A percentile compares a stretch with the other conserved stretches of the same genome.
phyloP scores from a whole-genome alignment of 2,797 vertebrate genomes.

The Gorsachius magnificus region DNA sequence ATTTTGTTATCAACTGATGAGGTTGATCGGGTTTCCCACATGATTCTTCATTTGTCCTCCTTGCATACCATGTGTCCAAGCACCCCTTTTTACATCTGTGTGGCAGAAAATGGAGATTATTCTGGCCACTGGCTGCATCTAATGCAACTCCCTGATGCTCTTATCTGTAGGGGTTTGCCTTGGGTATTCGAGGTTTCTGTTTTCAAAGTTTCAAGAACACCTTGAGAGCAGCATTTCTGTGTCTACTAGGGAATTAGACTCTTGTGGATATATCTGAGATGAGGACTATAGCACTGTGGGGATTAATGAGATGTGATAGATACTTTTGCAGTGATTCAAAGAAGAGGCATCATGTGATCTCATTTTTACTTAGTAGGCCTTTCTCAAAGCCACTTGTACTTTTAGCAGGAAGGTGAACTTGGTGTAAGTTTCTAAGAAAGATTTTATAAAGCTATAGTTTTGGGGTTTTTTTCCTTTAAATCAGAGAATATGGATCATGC shows the following conservation, averaged over 20 bases:
- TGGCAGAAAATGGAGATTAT: background rate
- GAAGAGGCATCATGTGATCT: background rate
- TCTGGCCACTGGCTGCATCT: background rate
- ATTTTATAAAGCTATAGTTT: background rate
- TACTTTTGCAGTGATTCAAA: background rate
- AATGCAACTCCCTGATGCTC: background rate
- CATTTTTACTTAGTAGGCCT: background rate
- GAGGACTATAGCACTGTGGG: background rate
- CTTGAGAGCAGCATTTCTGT: background rate
- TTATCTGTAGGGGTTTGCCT: background rate
- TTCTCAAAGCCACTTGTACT: background rate
- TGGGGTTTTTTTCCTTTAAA: fast-evolving
- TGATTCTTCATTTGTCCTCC: background rate
- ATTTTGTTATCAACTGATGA: background rate
- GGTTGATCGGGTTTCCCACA: background rate
- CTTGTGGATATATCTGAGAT: background rate
- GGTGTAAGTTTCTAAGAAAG: background rate
- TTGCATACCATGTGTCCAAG: background rate
- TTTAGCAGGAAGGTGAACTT: background rate
- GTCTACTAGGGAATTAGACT: background rate
- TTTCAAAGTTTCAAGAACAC: background rate
- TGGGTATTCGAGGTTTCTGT: background rate
- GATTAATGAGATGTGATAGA: background rate
- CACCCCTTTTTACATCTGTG: background rate
- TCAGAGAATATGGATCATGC: background rate